phyloP scores from a whole-genome alignment of 2,113 vertebrate genomes.

The Tretioscincus oriximinensis region DNA sequence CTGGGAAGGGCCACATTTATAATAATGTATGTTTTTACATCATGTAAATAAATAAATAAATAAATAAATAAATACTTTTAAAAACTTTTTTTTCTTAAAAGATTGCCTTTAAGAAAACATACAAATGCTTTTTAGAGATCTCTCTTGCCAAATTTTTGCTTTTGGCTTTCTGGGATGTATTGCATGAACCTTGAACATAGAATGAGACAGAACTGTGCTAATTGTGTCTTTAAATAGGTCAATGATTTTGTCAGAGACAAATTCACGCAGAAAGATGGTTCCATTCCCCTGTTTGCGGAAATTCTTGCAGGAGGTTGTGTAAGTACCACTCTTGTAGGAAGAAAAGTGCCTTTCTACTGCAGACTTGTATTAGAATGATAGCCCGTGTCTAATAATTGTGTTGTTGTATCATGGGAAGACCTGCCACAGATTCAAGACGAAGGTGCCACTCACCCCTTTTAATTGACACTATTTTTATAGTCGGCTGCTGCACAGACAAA shows the following conservation, averaged over 20 bases:
- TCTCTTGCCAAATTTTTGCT: constrained; percentile 27
- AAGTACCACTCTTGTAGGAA: constrained; percentile 67
- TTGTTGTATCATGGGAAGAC: not conserved
- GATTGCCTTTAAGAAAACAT: constrained; percentile 2
- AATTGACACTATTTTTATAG: not conserved
- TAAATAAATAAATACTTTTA: too few relatives aligned
- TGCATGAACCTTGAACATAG: not conserved
- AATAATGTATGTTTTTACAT: too few relatives aligned
- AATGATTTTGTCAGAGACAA: constrained; percentile 98
- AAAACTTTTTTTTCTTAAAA: not conserved
- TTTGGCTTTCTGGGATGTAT: not conserved
- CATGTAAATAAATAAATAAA: too few relatives aligned
- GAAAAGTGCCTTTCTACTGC: not conserved
- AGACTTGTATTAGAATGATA: not conserved
- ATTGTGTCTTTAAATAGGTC: constrained; percentile 76
- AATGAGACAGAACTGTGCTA: not conserved
- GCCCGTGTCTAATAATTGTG: not conserved
- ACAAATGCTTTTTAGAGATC: constrained; percentile 17
- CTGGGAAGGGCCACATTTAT: too few relatives aligned
- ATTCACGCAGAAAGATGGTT: constrained; percentile 85
- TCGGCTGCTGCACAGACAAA: not conserved
- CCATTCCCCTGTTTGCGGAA: constrained; percentile 86
- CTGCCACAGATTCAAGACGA: not conserved
- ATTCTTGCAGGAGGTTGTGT: constrained; percentile 90
- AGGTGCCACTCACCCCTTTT: not conserved